Evolutionary conservation across 1,140 invertebrate genomes (phyloP), one percentile per base, ranked within the genome.

Genomic region (Pseudomyrmex flavicornis): DNA sequence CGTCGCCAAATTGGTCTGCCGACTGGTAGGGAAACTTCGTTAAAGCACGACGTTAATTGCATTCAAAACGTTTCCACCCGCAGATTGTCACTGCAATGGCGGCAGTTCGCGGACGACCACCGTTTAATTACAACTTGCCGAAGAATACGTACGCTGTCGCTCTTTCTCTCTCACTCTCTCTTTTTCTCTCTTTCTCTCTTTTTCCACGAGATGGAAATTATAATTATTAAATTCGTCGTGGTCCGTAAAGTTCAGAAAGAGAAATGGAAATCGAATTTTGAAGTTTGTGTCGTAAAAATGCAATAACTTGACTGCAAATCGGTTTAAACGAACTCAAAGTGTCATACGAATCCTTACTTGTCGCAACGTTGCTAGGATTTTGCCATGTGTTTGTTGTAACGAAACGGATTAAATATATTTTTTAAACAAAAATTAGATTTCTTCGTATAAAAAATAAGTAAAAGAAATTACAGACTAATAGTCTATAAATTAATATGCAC

Each of bases 101-200:
- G 84, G 68, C 70, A 80, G 77, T 84, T 88, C 82, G 77, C 59
- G 54, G 66, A 72, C 74, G 75, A 85, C 83, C 85, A 83, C 69
- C 88, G 89, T 91, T 92, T 92, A 91, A 93, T 92, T 92, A 92
- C 90, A 92, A 92, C 91, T 92, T 84, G 86, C 73, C 84, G 70
- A 92, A 92, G 90, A 93, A 92, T 88, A 86, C 68, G 70, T 88
- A 86, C 87, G 85, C 79, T 46, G 68, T 52, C 50, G 56, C 35
- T 35, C 35, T 35, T 35, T 35, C 35, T 35, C 35, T 7, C 35
- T 0, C 35, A 7, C 35, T 5, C 35, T 35, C 26, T 35, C 4
- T 26, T 1, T 26, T 1, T 26, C 26, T 35, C 35, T 35, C 7
- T 35, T 35, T 35, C 35, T 35, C 35, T 35, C 35, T 35, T 7